Conservation (phyloP, 2,888 invertebrate species). For the Cryptocephalus moraei region DNA sequence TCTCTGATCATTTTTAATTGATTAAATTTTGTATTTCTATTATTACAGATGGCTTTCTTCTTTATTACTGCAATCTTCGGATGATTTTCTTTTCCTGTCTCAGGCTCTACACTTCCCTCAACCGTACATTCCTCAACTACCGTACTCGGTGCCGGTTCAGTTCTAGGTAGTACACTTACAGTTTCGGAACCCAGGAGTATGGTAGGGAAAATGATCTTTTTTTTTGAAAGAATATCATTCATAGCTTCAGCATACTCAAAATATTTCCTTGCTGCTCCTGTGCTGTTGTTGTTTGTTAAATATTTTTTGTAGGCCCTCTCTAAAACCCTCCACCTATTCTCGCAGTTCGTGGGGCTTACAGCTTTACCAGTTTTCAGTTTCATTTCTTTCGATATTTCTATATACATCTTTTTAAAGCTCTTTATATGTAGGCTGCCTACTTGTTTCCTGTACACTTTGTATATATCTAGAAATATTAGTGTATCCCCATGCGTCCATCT, state of each 20-base stretch:
- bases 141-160: too few species aligned
- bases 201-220: too few species aligned
- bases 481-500: too few species aligned
- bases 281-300: not conserved
- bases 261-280: not conserved
- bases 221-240: conserved; percentile 1
- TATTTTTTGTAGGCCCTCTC: conserved; percentile 3
- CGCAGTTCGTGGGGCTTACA: conserved; percentile 2
- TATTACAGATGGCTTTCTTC: too few species aligned
- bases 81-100: too few species aligned
- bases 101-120: too few species aligned
- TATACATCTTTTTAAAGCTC: conserved; percentile 2
- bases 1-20: too few species aligned
- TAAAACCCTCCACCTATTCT: conserved; percentile 4
- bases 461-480: conserved; percentile 5
- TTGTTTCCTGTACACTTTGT: conserved; percentile 2
- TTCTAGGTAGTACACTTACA: too few species aligned
- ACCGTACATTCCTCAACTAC: too few species aligned
- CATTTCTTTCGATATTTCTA: conserved; percentile 1
- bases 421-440: conserved; percentile 2
- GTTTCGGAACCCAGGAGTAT: too few species aligned
- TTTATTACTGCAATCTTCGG: too few species aligned
- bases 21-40: too few species aligned
- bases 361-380: not conserved
- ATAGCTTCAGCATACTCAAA: conserved; percentile 2